phyloP scores from a whole-genome alignment of 2,113 vertebrate species.

The Mormyrus iriodes region DNA sequence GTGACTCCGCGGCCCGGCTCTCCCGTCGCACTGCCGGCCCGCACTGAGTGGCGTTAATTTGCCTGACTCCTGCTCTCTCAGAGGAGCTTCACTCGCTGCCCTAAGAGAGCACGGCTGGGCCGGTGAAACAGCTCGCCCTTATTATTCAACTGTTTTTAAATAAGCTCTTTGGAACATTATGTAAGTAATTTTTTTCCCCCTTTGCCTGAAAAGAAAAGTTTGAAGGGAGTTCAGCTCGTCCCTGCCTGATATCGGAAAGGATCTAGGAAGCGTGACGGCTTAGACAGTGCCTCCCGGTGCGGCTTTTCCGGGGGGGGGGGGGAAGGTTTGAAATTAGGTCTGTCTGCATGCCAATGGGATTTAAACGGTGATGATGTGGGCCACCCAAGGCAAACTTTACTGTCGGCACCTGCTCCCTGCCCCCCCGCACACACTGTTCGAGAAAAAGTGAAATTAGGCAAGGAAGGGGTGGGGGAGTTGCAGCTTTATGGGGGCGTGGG shows the following conservation, averaged over 20 bases:
- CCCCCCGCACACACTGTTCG: background rate
- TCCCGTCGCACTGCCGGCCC: background rate
- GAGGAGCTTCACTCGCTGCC: background rate
- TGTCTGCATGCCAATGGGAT: background rate
- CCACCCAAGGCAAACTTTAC: background rate
- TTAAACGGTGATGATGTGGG: background rate
- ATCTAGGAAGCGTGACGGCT: background rate
- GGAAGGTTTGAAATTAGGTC: background rate
- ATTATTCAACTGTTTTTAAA: conserved; percentile 24
- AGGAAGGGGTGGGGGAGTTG: background rate
- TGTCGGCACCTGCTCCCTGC: background rate
- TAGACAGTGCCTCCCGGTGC: background rate
- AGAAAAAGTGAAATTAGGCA: background rate
- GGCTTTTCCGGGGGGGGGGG: background rate
- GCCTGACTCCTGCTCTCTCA: conserved; percentile 18
- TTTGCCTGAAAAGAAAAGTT: background rate
- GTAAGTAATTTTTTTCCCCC: background rate
- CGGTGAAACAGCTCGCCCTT: background rate
- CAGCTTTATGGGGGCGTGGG: background rate
- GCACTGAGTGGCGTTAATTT: conserved; percentile 27
- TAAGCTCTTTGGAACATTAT: background rate
- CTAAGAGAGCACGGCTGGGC: background rate
- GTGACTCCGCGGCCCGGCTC: background rate
- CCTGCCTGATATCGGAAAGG: background rate
- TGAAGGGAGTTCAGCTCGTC: background rate